Evolutionary conservation across 2,113 vertebrate genomes (phyloP).

Genomic region (Pomatorhinus ruficollis): DNA sequence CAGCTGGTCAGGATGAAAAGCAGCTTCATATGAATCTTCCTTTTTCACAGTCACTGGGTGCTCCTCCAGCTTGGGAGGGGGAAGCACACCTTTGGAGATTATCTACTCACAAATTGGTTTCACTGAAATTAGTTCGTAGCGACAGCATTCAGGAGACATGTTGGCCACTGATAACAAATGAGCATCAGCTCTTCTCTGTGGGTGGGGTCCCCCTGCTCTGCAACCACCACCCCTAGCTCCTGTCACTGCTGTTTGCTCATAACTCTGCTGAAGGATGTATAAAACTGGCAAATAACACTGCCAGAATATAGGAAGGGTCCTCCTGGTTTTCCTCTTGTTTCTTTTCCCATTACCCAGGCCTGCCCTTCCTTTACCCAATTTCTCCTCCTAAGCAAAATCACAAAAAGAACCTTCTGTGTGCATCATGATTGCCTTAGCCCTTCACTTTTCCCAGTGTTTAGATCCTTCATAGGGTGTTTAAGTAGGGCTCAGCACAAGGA

Average conservation of each 20-base stretch:
- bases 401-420: not conserved
- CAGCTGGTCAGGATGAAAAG: not conserved
- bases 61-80: not conserved
- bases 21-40: not conserved
- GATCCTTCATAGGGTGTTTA: not conserved
- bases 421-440: not conserved
- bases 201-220: not conserved
- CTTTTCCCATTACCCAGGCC: not conserved
- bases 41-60: not conserved
- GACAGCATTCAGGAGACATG: not conserved
- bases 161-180: not conserved
- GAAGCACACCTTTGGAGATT: not conserved
- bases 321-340: not conserved
- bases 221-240: not conserved
- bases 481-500: not conserved
- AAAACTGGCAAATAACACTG: not conserved
- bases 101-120: not conserved
- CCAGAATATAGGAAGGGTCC: not conserved
- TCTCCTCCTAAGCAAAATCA: not conserved
- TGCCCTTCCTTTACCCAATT: not conserved
- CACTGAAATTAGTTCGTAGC: not conserved
- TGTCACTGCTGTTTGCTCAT: not conserved
- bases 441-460: not conserved
- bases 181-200: not conserved
- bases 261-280: not conserved